Base-by-base conservation (phyloP, 2,113 vertebrate genomes). In the Pseudorhombus dupliciocellatus region DNA sequence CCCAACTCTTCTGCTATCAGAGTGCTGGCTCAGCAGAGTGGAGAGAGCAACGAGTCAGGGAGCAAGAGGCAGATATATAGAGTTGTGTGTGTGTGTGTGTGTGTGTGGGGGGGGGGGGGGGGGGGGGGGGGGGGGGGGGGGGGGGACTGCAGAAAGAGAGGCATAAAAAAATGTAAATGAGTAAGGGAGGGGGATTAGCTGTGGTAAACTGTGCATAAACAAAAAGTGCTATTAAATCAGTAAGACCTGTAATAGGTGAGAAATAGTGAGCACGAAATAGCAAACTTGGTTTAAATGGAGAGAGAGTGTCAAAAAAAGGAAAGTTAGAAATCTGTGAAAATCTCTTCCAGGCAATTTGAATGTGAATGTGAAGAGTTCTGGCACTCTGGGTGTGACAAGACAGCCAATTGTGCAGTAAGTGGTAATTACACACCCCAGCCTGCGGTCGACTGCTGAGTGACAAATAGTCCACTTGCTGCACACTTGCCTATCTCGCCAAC, bases 1-100 rank as follows among this genome's bases (percentile, higher is more conserved):
- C 55, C 67, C 87, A 82, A 88, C 81, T 75, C 63, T 79, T 90
- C 73, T 57, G 69, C 80, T 82, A 83, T 79, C 79, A 91, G 91
- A 93, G 87, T 92, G 93, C 91, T 92, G 88, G 85, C 90, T 53
- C 90, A 93, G 91, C 92, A 91, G 81, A 90, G 59, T 68, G 62
- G 34, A 57, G 18, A 62, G 73, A 73, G 72, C 44, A 56, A 50
- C 74, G 73, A 73, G 72, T 16, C 58, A 77, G 60, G 46, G 34
- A 70, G 81, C 42, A 57, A 44, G 71, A 76, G 59, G 84, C 60
- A 74, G 73, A 74, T 64, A 68, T 77, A 70, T n/a, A 22, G 26
- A 11, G n/a, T n/a, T n/a, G n/a, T n/a, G n/a, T n/a, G n/a, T n/a
- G n/a, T n/a, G n/a, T n/a, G n/a, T n/a, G n/a, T n/a, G n/a, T n/a